Percentiles rank a stretch among this genome's conserved stretches.
Evolutionary conservation across 2,888 invertebrate genomes (phyloP).

Genomic region (Baccha elongata): DNA sequence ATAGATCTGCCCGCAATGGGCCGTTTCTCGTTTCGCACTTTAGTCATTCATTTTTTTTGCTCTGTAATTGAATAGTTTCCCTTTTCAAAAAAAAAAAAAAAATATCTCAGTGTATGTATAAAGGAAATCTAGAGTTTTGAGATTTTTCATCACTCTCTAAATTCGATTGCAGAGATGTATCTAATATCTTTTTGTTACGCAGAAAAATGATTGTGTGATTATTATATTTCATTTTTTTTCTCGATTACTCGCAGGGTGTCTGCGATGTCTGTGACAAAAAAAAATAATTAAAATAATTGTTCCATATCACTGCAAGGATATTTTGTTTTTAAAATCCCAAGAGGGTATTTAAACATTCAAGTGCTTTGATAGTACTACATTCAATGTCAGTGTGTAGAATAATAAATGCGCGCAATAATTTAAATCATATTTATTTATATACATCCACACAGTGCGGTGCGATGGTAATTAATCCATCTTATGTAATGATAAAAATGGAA

Average conservation of each 20-base stretch:
- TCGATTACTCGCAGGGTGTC: constrained; percentile 10
- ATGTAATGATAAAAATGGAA: constrained; percentile 65
- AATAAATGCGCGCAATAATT: constrained; percentile 70
- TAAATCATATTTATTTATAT: constrained; percentile 28
- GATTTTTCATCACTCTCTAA: constrained; percentile 32
- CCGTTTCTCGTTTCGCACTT: constrained; percentile 72
- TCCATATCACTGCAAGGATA: constrained; percentile 25
- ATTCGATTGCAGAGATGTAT: constrained; percentile 31
- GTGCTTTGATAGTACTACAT: constrained; percentile 37
- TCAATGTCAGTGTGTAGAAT: constrained; percentile 28
- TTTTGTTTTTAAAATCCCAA: constrained; percentile 52
- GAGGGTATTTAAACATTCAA: constrained; percentile 57
- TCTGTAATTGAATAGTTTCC: constrained; percentile 35
- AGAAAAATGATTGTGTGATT: constrained; percentile 56
- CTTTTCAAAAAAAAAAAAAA: constrained; percentile 5
- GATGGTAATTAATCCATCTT: constrained; percentile 63
- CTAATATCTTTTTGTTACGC: constrained; percentile 44
- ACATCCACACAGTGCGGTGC: constrained; percentile 36
- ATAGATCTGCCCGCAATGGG: constrained; percentile 76
- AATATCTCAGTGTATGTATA: constrained; percentile 14
- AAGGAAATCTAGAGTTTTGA: constrained; percentile 20
- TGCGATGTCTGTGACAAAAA: constrained; percentile 12
- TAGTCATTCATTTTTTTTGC: constrained; percentile 70
- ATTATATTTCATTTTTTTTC: constrained; percentile 36
- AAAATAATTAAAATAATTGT: constrained; percentile 18